A percentile compares a stretch with the other conserved stretches of the same genome.
These are phyloP conservation scores for Aricia agestis DNA, from an alignment of 1,140 invertebrate species.

Conservation along the genomic window DNA sequence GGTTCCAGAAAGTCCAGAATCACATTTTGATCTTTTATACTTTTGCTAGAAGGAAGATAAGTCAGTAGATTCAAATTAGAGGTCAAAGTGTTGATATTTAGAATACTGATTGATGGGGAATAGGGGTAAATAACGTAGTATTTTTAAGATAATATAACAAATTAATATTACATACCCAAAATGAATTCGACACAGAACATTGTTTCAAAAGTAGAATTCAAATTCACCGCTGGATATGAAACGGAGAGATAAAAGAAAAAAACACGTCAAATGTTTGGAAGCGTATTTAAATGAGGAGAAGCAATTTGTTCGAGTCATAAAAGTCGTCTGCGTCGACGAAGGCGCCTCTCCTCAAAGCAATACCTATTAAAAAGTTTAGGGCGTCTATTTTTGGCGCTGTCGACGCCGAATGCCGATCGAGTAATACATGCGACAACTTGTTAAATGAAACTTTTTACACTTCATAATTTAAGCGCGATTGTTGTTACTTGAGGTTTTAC, in stretches of 20 bases:
- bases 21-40: too few relatives aligned
- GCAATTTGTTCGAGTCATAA: slow-evolving; percentile 65
- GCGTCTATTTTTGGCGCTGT: slow-evolving; percentile 62
- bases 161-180: too few relatives aligned
- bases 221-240: slow-evolving; percentile 18
- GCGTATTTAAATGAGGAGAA: slow-evolving; percentile 49
- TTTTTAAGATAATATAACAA: too few relatives aligned
- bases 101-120: too few relatives aligned
- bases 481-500: not conserved
- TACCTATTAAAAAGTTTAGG: slow-evolving; percentile 66
- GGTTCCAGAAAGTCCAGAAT: too few relatives aligned
- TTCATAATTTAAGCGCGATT: slow-evolving; percentile 7
- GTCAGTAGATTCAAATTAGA: too few relatives aligned
- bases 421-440: slow-evolving; percentile 58
- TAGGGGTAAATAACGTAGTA: too few relatives aligned
- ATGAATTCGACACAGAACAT: not conserved
- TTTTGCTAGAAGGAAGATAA: too few relatives aligned
- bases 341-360: slow-evolving; percentile 52
- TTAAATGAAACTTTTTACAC: slow-evolving; percentile 35
- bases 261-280: slow-evolving; percentile 38
- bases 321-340: slow-evolving; percentile 54
- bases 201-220: not conserved
- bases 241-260: slow-evolving; percentile 36
- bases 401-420: slow-evolving; percentile 39
- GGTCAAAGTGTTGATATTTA: too few relatives aligned